Conservation (phyloP, 92 coral and sea anemone species). For the Galaxea fascicularis region DNA sequence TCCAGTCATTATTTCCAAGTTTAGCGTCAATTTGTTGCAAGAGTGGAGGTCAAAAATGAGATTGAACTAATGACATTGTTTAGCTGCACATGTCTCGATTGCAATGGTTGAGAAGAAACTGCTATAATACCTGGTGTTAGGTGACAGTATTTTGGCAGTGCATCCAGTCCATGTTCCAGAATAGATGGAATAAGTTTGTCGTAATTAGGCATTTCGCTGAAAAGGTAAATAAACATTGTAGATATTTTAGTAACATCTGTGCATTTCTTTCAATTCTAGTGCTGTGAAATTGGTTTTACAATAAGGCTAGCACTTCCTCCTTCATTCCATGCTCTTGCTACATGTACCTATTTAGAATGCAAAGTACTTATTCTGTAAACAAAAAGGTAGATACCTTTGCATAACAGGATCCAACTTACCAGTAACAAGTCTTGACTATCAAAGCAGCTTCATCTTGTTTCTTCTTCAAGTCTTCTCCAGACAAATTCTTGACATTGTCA, state of each 20-base stretch:
- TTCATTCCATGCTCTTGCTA: neutral
- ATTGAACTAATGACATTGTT: too few species aligned
- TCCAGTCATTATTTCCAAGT: too few species aligned
- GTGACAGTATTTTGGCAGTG: slow-evolving; percentile 85
- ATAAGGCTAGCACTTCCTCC: neutral
- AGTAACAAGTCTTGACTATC: slow-evolving; percentile 87
- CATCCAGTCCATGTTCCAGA: slow-evolving; percentile 84
- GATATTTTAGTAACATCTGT: neutral
- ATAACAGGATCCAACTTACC: slow-evolving; percentile 54
- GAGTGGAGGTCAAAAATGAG: neutral
- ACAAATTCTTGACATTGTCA: slow-evolving; percentile 77
- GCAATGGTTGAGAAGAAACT: neutral
- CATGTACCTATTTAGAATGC: too few species aligned
- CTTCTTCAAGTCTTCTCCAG: slow-evolving; percentile 92
- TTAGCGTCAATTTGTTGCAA: neutral
- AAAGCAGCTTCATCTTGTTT: slow-evolving; percentile 89
- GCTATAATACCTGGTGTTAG: slow-evolving; percentile 88
- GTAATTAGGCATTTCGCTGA: slow-evolving; percentile 96
- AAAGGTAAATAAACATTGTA: neutral
- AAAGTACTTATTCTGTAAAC: too few species aligned
- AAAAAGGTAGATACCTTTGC: neutral
- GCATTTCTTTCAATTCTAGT: too few species aligned
- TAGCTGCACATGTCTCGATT: neutral
- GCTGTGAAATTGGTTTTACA: neutral
- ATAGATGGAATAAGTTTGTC: slow-evolving; percentile 84